Conservation (phyloP, 2,888 invertebrate species). For the Ophion ventricosus region DNA sequence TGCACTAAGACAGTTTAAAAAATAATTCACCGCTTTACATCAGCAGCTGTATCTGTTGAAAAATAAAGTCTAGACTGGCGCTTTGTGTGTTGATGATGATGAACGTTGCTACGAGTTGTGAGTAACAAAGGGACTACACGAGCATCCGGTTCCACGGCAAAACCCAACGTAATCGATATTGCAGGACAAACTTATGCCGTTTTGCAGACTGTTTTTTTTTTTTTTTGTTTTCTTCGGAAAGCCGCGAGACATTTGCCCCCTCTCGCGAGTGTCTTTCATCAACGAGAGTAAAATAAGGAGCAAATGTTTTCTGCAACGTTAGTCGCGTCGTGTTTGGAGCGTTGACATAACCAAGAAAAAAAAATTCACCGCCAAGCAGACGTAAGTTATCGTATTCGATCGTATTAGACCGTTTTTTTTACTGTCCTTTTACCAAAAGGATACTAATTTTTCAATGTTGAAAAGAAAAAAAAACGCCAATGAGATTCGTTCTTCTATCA, state of each 20-base stretch:
- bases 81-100: background rate
- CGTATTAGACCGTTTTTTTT: too few relatives aligned
- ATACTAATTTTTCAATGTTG: background rate
- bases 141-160: conserved; percentile 20
- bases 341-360: conserved; percentile 54
- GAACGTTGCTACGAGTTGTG: conserved; percentile 26
- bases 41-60: background rate
- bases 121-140: conserved; percentile 34
- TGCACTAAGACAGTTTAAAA: background rate
- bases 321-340: background rate
- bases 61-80: conserved; percentile 45
- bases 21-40: background rate
- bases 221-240: conserved; percentile 56
- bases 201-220: conserved; percentile 58
- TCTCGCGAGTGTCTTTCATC: conserved; percentile 21
- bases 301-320: conserved; percentile 49
- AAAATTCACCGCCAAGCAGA: conserved; percentile 30
- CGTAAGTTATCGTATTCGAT: background rate
- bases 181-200: conserved; percentile 57
- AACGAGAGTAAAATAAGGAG: conserved; percentile 25
- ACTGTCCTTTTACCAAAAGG: background rate
- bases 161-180: conserved; percentile 58
- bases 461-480: background rate
- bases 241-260: conserved; percentile 28
- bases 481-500: background rate